These are phyloP conservation scores for Aurelia coerulea DNA, from an alignment of 30 jellyfish, hydroid and myxozoan species.

Conservation along the genomic window DNA sequence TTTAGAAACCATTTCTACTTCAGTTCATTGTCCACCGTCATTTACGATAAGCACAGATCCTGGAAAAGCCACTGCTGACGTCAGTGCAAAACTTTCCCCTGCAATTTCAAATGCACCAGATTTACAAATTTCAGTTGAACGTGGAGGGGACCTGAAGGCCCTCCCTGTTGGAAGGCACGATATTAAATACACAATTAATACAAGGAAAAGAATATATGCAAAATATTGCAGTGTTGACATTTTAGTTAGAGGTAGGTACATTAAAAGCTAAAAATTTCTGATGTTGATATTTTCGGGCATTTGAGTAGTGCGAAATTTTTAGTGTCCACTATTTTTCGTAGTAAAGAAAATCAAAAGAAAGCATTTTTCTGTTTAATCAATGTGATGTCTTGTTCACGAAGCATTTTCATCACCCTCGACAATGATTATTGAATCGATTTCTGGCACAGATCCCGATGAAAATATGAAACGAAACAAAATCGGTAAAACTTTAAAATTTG, in stretches of 20 bases:
- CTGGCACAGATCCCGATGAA: too few relatives aligned
- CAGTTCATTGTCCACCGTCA: constrained; percentile 14
- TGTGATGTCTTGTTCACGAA: too few relatives aligned
- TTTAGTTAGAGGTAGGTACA: background rate
- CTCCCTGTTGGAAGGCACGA: constrained; percentile 1
- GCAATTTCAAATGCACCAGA: constrained; percentile 15
- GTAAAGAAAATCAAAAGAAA: too few relatives aligned
- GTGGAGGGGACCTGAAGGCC: background rate
- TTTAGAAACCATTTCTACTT: background rate
- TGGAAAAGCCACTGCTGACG: constrained; percentile 63
- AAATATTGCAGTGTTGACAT: background rate
- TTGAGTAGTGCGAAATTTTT: too few relatives aligned
- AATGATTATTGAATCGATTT: too few relatives aligned
- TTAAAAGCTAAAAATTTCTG: background rate
- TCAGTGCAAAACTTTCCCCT: constrained; percentile 3
- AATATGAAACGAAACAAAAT: too few relatives aligned
- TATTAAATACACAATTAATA: background rate
- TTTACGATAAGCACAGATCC: constrained; percentile 25
- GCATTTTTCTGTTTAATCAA: too few relatives aligned
- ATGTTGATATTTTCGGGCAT: background rate
- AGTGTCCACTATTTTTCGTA: too few relatives aligned
- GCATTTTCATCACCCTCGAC: too few relatives aligned
- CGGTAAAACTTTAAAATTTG: too few relatives aligned
- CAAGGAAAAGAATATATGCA: background rate
- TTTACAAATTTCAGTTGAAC: background rate